phyloP scores from a whole-genome alignment of 2,113 vertebrate genomes.

The Calyptomena viridis region DNA sequence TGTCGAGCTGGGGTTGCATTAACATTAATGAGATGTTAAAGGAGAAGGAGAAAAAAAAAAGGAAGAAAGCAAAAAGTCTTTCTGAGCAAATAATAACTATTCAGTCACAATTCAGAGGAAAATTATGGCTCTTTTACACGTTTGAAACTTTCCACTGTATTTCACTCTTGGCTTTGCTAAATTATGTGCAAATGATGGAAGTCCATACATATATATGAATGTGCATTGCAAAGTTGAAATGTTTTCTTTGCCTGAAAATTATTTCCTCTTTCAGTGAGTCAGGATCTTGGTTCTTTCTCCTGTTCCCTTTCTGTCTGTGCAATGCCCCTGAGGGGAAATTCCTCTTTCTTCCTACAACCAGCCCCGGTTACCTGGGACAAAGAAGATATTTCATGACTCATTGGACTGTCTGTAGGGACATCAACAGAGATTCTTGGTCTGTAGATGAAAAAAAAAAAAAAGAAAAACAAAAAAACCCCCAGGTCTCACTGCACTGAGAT shows the following conservation, averaged over 20 bases:
- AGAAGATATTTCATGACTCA: not conserved
- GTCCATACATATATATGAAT: slow-evolving; percentile 26
- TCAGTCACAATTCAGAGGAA: slow-evolving; percentile 39
- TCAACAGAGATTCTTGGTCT: not conserved
- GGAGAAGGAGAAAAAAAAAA: not conserved
- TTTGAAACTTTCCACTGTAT: slow-evolving; percentile 17
- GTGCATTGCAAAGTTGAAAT: slow-evolving; percentile 25
- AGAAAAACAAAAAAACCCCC: not conserved
- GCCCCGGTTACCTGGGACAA: not conserved
- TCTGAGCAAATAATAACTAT: slow-evolving; percentile 52
- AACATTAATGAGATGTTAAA: slow-evolving; percentile 61
- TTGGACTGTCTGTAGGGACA: not conserved
- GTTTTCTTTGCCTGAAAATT: slow-evolving; percentile 65
- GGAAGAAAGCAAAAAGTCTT: not conserved
- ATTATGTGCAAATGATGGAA: slow-evolving; percentile 42
- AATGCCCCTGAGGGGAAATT: not conserved
- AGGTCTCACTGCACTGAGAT: not conserved
- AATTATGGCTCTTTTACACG: slow-evolving; percentile 25
- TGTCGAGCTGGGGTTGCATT: slow-evolving; percentile 19
- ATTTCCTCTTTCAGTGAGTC: slow-evolving; percentile 30
- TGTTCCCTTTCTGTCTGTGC: not conserved
- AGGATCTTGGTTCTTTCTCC: slow-evolving; percentile 39
- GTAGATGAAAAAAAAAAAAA: no score
- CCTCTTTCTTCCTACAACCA: not conserved
- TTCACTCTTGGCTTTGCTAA: slow-evolving; percentile 18